A percentile compares a stretch with the other conserved stretches of the same genome.
These are phyloP conservation scores for Albula glossodonta DNA, from an alignment of 2,113 vertebrate species.

Conservation along the genomic window DNA sequence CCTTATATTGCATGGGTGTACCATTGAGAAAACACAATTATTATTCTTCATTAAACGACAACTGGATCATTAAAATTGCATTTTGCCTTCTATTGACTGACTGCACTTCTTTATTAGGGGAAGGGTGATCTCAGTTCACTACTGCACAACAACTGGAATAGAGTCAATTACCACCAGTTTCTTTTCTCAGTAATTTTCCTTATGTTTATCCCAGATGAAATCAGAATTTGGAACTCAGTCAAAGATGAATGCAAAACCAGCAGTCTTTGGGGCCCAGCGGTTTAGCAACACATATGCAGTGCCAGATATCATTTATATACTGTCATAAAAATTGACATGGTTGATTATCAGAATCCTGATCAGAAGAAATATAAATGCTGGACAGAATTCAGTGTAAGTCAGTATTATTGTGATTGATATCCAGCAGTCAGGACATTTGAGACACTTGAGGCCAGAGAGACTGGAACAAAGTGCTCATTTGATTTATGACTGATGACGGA, in stretches of 20 bases:
- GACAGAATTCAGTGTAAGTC: neutral
- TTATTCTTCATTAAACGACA: neutral
- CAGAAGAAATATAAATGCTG: neutral
- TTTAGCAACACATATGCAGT: neutral
- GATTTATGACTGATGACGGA: neutral
- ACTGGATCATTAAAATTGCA: neutral
- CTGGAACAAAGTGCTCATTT: neutral
- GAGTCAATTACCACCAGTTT: neutral
- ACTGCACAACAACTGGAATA: neutral
- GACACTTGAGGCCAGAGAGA: neutral
- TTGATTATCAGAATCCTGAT: neutral
- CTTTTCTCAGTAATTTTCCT: neutral
- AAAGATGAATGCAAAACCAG: neutral
- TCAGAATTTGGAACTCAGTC: neutral
- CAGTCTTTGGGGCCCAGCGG: neutral
- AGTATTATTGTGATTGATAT: neutral
- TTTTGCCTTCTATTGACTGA: neutral
- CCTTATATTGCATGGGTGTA: neutral
- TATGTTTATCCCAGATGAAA: neutral
- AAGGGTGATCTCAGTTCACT: neutral
- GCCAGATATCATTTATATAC: neutral
- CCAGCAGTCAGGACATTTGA: neutral
- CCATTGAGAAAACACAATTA: neutral
- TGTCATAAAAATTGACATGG: neutral
- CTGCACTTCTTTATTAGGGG: neutral